Evolutionary conservation across 2,888 invertebrate genomes (phyloP).

Genomic region (Lysandra coridon): DNA sequence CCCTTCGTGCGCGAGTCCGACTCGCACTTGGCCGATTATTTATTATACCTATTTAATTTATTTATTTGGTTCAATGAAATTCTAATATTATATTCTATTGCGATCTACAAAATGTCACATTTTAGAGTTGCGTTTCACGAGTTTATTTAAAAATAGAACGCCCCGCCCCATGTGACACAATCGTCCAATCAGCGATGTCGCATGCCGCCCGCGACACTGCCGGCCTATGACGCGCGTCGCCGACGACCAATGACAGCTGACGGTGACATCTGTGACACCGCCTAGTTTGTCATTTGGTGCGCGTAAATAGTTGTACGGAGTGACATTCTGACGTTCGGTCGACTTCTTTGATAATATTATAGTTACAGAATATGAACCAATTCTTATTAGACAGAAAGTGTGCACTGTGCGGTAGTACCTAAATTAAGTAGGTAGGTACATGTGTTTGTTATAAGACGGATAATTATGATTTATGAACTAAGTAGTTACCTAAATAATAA

Average conservation of each 20-base stretch:
- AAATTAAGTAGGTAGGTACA: too few relatives aligned
- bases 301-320: not conserved
- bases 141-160: conserved; percentile 55
- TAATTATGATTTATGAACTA: too few relatives aligned
- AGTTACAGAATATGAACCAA: too few relatives aligned
- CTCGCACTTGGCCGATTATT: too few relatives aligned
- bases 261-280: conserved; percentile 73
- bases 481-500: too few relatives aligned
- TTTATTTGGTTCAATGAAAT: too few relatives aligned
- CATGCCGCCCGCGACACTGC: conserved; percentile 69
- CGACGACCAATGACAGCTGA: conserved; percentile 60
- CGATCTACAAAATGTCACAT: not conserved
- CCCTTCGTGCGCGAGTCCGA: too few relatives aligned
- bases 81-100: not conserved
- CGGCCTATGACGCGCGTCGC: conserved; percentile 70
- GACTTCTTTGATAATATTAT: not conserved
- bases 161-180: conserved; percentile 68
- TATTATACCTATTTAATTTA: too few relatives aligned
- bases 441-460: too few relatives aligned
- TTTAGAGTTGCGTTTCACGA: not conserved
- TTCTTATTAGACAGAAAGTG: too few relatives aligned
- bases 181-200: conserved; percentile 71
- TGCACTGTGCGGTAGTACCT: too few relatives aligned
- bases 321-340: not conserved
- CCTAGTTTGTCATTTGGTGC: conserved; percentile 49